Evolutionary conservation across 2,797 vertebrate species (phyloP), one percentile per base, ranked within the genome.

Genomic region (Eurystomus glaucurus): DNA sequence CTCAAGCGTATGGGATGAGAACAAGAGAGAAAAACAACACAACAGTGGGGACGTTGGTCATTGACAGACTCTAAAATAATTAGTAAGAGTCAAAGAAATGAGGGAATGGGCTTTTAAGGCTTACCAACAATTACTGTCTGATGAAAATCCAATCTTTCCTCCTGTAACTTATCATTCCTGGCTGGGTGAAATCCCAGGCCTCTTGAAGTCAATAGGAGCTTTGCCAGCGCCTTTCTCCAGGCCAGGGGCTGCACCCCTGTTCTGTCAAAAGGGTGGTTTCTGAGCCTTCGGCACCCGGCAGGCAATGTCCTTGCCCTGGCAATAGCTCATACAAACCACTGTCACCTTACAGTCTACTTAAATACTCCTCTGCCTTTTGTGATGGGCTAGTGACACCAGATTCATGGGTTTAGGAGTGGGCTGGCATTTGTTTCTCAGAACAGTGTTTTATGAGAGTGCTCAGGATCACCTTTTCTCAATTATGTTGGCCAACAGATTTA

Each of bases 31-130:
- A 74, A 61, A 76, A 62, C 55, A 72, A 69, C 45, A 81, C 84
- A 90, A 60, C 66, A 79, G 48, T 14, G 74, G 37, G 78, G 48
- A 50, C 61, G 33, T 57, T 66, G 1, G 52, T 85, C 85, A 90
- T 97, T 96, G 95, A 93, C 97, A 96, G 93, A 93, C n/a, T 25
- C 88, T 93, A 85, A 80, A 95, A 77, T 88, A 93, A 88, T 91
- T 60, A 57, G 79, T 52, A 77, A 66, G 78, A 78, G 50, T 35
- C 74, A 60, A 92, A 79, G 50, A 93, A 96, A 96, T 93, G n/a
- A 93, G 55, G 69, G 48, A 55, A 74, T 33, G 48, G 65, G 29
- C 41, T 96, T 95, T 93, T 93, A 93, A 96, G 69, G 90, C 77
- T 92, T 90, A 75, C 33, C 45, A 66, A 81, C 78, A 94, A 86